Percentiles rank a stretch among this genome's conserved stretches.
Conservation (phyloP, 2,797 vertebrate genomes). For the Labroides dimidiatus region DNA sequence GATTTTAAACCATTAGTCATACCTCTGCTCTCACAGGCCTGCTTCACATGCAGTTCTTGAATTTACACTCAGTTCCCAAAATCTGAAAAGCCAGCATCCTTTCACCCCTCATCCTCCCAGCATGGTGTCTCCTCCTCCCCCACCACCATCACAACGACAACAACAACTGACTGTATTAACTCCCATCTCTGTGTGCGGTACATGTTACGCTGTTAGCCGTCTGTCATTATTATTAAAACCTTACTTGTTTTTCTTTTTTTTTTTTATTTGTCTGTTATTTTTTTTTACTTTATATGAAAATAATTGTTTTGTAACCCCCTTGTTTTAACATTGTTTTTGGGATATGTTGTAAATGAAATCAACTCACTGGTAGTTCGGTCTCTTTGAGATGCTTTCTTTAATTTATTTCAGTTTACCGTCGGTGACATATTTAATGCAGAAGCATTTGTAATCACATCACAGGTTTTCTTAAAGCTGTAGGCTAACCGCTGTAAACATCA, state of each 20-base stretch:
- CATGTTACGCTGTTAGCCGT: constrained; percentile 54
- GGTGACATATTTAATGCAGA: constrained; percentile 24
- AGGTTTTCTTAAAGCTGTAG: background rate
- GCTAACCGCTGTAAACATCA: constrained; percentile 11
- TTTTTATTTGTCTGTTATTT: constrained; percentile 31
- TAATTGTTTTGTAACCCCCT: constrained; percentile 46
- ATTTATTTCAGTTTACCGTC: constrained; percentile 28
- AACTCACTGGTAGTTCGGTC: constrained; percentile 38
- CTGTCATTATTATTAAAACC: constrained; percentile 52
- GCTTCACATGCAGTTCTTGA: constrained; percentile 39
- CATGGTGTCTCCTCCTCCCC: constrained; percentile 53
- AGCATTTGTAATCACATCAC: constrained; percentile 41
- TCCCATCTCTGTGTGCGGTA: constrained; percentile 62
- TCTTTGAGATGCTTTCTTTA: constrained; percentile 22
- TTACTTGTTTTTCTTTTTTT: constrained; percentile 34
- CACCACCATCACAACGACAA: constrained; percentile 45
- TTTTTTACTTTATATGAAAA: constrained; percentile 23
- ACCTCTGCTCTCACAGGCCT: constrained; percentile 34
- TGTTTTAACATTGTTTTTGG: constrained; percentile 50
- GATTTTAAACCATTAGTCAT: constrained; percentile 54
- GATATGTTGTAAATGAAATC: constrained; percentile 38
- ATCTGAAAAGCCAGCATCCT: constrained; percentile 68
- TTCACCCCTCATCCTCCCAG: constrained; percentile 54
- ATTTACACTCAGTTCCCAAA: constrained; percentile 43
- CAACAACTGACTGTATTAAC: constrained; percentile 77